phyloP scores from a whole-genome alignment of 2,888 invertebrate genomes.

The Venustoraphidia nigricollis region DNA sequence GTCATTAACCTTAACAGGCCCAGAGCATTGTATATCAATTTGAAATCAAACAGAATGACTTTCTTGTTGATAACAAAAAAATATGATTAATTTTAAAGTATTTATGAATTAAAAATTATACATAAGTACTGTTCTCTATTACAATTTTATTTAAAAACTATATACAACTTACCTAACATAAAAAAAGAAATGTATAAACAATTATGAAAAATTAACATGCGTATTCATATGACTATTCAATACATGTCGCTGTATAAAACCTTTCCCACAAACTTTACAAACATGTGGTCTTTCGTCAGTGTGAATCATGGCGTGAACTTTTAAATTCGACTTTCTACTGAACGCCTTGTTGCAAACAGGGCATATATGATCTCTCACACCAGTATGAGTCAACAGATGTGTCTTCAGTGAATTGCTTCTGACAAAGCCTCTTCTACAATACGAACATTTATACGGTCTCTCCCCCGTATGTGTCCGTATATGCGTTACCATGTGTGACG shows the following conservation, averaged over 20 bases:
- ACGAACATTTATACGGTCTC: constrained; percentile 5
- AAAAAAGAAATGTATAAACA: too few species aligned
- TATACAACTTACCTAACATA: too few species aligned
- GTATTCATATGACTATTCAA: constrained; percentile 6
- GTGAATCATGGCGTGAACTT: constrained; percentile 7
- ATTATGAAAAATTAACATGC: not conserved
- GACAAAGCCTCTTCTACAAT: constrained; percentile 5
- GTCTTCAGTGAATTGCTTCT: not conserved
- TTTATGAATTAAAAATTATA: too few species aligned
- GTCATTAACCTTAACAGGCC: too few species aligned
- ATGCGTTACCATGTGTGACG: too few species aligned
- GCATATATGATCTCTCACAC: constrained; percentile 6
- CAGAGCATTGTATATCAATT: too few species aligned
- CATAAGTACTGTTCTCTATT: too few species aligned
- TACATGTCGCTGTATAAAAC: constrained; percentile 7
- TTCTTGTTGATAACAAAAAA: too few species aligned
- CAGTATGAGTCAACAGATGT: constrained; percentile 7
- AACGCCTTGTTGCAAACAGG: constrained; percentile 7
- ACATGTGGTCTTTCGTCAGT: constrained; percentile 7
- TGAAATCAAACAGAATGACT: too few species aligned
- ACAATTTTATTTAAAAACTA: too few species aligned
- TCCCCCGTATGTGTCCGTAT: constrained; percentile 5
- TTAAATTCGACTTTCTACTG: constrained; percentile 6
- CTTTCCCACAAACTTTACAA: constrained; percentile 6
- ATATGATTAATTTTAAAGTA: too few species aligned